phyloP scores from a whole-genome alignment of 2,113 vertebrate genomes.

The Myanophis thanlyinensis region DNA sequence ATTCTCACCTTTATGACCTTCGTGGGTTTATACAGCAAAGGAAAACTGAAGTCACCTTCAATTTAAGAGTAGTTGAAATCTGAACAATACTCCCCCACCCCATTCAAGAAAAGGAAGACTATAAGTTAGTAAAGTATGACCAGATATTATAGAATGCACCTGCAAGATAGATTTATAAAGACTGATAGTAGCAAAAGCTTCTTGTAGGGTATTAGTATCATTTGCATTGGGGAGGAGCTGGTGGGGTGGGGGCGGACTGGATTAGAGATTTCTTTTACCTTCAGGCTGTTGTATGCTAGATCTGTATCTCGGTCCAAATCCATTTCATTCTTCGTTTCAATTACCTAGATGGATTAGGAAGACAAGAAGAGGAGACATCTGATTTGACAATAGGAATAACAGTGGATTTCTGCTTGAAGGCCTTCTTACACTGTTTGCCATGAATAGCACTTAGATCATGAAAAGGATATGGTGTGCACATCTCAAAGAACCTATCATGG shows the following conservation, averaged over 20 bases:
- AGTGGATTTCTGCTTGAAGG: not conserved
- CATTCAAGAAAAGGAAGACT: not conserved
- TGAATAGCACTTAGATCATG: fast-evolving
- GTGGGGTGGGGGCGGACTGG: no score
- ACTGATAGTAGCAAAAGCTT: not conserved
- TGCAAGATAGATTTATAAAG: not conserved
- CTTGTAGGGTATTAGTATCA: not conserved
- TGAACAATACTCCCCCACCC: no score
- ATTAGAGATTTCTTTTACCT: constrained; percentile 72
- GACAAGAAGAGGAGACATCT: not conserved
- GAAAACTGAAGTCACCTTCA: not conserved
- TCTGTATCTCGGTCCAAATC: constrained; percentile 77
- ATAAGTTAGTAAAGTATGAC: not conserved
- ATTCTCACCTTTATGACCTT: not conserved
- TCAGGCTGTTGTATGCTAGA: constrained; percentile 88
- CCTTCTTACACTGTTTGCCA: not conserved
- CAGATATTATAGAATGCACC: fast-evolving
- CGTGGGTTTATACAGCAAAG: not conserved
- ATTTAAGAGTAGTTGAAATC: not conserved
- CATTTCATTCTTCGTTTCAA: constrained; percentile 65
- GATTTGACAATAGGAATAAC: not conserved
- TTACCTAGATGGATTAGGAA: constrained; percentile 61
- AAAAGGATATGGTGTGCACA: not conserved
- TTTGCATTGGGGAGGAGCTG: fast-evolving
- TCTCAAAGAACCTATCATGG: no score